Evolutionary conservation across 2,797 vertebrate species (phyloP).

Genomic region (Nasua narica): DNA sequence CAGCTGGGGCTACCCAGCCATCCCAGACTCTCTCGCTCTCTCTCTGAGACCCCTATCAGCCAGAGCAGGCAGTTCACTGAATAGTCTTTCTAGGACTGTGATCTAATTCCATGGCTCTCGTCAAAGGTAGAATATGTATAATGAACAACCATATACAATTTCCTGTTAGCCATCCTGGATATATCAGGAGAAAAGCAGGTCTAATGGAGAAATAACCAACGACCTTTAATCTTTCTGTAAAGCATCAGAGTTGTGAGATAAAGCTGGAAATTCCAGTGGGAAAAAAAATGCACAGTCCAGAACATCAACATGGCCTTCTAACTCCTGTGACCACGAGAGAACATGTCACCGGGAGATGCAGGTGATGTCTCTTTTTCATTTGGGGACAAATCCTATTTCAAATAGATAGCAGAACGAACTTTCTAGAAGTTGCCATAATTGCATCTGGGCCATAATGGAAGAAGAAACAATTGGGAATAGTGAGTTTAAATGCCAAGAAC

Average conservation of each 20-base stretch:
- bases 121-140: neutral
- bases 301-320: neutral
- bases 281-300: neutral
- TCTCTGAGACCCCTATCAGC: neutral
- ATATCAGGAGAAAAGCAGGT: neutral
- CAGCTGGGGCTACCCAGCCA: neutral
- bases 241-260: neutral
- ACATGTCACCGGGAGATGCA: neutral
- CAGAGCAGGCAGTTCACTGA: neutral
- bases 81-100: neutral
- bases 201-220: neutral
- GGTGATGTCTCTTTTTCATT: neutral
- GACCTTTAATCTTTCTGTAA: neutral
- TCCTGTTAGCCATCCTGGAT: constrained; percentile 1
- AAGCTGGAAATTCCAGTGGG: neutral
- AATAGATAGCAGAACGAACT: neutral
- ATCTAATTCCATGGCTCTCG: neutral
- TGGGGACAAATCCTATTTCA: neutral
- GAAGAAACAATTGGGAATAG: neutral
- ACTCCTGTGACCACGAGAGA: neutral
- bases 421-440: constrained; percentile 1
- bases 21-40: neutral
- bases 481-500: constrained; percentile 31
- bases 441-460: neutral
- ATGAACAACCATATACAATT: neutral